These are phyloP conservation scores for Spatula versicolor DNA, from an alignment of 2,797 vertebrate genomes.

Conservation along the genomic window DNA sequence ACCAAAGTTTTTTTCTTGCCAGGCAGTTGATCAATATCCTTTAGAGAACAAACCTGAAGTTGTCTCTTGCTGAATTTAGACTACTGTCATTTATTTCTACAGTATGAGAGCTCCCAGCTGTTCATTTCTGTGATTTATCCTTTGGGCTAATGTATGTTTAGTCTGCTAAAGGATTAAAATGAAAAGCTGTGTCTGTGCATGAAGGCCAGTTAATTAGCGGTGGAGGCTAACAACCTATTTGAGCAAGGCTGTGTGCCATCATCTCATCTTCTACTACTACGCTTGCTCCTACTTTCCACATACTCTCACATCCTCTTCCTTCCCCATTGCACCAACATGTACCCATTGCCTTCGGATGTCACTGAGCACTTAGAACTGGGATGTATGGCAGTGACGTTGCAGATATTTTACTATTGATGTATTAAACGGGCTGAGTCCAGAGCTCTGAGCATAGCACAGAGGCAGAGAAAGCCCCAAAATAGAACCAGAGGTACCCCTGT, in stretches of 20 bases:
- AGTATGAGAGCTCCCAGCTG: neutral
- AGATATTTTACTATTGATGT: neutral
- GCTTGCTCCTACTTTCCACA: neutral
- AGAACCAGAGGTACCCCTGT: neutral
- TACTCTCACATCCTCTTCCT: neutral
- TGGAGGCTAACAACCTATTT: neutral
- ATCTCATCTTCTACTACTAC: neutral
- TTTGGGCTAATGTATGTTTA: neutral
- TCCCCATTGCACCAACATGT: neutral
- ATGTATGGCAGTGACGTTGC: neutral
- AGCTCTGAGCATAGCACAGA: neutral
- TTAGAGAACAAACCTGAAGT: neutral
- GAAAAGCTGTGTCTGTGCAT: neutral
- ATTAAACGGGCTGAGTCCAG: neutral
- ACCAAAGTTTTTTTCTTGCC: neutral
- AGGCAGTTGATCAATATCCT: neutral
- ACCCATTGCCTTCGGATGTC: neutral
- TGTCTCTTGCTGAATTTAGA: neutral
- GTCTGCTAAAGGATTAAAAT: slow-evolving; percentile 7
- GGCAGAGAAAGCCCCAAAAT: neutral
- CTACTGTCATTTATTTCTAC: neutral
- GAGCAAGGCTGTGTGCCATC: neutral
- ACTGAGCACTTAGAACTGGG: neutral
- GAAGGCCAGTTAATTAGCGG: neutral
- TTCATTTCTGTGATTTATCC: neutral